Evolutionary conservation across 1,140 invertebrate genomes (phyloP), one percentile per base, ranked within the genome.

Genomic region (Drosophila orosa): DNA sequence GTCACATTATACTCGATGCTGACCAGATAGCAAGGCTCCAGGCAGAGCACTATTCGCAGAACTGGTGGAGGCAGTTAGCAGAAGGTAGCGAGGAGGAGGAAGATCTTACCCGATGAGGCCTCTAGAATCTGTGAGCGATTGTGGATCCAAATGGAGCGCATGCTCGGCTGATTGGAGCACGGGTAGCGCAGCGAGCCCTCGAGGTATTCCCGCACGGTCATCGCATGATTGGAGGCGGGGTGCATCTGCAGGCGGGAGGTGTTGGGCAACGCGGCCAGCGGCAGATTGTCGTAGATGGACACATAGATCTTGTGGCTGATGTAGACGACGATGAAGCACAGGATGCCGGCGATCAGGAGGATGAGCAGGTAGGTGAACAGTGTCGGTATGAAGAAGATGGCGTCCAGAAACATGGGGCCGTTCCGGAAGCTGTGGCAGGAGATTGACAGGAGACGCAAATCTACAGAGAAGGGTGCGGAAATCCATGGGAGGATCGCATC

Each of bases 311-410:
- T 91, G 50, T 91, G 90, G 31, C 77, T 87, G 52, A 91, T 83
- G 55, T 91, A 91, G 50, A 89, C 69, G n/a, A 91, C 89, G 47
- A 91, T 86, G 44, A 91, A 91, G 74, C 86, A 81, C 42, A 91
- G 71, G 62, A 91, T 91, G 57, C 75, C 54, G 27, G 91, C 74
- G n/a, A 91, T 83, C 24, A 91, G 72, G 27, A 79, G 44, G 24
- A 91, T 91, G 8, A 91, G 65, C 55, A 75, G 60, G 52, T 91
- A 91, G 10, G 90, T 91, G 61, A 91, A 90, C 5, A 91, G 72
- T 69, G 78, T 91, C n/a, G 90, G 90, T 57, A 91, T 86, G 59
- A 87, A 82, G 57, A 91, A 74, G 37, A 91, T 83, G 24, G 69
- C 81, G 75, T 91, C 84, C 57, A 91, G 79, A 89, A 91, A 83